Evolutionary conservation across 2,888 invertebrate species (phyloP), one percentile per base, ranked within the genome.

Genomic region (Synergus umbraculus): DNA sequence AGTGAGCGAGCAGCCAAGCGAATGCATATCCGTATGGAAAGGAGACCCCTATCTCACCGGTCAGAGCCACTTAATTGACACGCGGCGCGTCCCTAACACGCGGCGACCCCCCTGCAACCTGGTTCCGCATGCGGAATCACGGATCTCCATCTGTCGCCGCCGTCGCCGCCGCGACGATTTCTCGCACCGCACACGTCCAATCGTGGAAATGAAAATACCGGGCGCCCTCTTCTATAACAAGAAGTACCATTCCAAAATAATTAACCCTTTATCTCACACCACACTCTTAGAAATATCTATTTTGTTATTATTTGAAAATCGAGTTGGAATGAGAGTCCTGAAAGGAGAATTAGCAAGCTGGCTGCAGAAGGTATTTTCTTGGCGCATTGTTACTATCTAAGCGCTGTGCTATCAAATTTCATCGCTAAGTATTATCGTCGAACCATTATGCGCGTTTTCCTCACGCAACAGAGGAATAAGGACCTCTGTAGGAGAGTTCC

Each of bases 11-110:
- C 81, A 78, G n/a, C 54, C 73, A 54, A 73, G 29, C 76, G 80
- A 77, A 88, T 87, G 88, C 87, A 88, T 89, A 90, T 90, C 89
- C 90, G 90, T 86, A 89, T 88, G 89, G 89, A 89, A 90, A 90
- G 89, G 86, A 89, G 90, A 88, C 88, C 86, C 90, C 91, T 92
- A 92, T 92, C 92, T 92, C 91, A 91, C 88, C 87, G 87, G 86
- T 88, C 88, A 86, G 88, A 90, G 91, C 88, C 90, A 90, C 92
- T 92, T 92, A 92, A 92, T 92, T 92, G 92, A 92, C 92, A 91
- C 92, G 90, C 91, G 90, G 90, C 91, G 88, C 89, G 88, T 89
- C 89, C 88, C 89, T 91, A 91, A 92, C 91, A 91, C 90, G 90
- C 89, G 87, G 90, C 91, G 92, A 91, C 91, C 92, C 90, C 92